Base-by-base conservation (phyloP, 30 jellyfish, hydroid and myxozoan genomes). In the Aurelia sp. region DNA sequence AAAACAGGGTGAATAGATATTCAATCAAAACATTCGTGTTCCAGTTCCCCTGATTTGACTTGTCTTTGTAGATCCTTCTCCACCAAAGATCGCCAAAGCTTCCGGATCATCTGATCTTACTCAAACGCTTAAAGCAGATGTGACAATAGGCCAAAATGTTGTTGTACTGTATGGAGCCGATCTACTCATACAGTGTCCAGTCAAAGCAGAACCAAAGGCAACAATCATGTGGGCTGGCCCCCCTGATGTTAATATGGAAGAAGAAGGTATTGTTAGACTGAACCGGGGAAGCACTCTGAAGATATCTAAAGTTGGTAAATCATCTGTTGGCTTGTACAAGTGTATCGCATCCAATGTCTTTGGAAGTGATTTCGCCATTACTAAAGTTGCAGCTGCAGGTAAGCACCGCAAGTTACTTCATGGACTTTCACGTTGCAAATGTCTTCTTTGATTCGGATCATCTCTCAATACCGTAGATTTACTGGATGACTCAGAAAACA, bases 131-230 rank as follows among this genome's bases (percentile, higher is more conserved):
- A 62, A 76, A 27, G 84, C 92, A 31, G 84, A 82, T 78, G 78
- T 85, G 20, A 85, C 90, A 11, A 80, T 91, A 10, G 98, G 98
- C 52, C 71, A 91, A 51, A 84, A 84, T 72, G 94, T 84, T 11
- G 70, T 44, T 27, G 93, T 85, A 6, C 21, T 91, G 50, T 18
- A 37, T 7, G 98, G 96, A 9, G 74, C 98, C n/a, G 87, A 72
- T 16, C 62, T 91, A 5, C 27, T 31, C 57, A 91, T 91, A 44
- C 71, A 72, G 6, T 91, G 98, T 66, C 98, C 98, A 20, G 27
- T 76, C 62, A 78, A 69, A 55, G 98, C 96, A 21, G 93, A 69
- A 55, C 98, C 98, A 13, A 63, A 81, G 51, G 92, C 90, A 15
- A 57, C 75, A 8, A 66, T 91, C 12, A 61, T 79, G 31, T 91